These are phyloP conservation scores for Sphecodes monilicornis DNA, from an alignment of 2,888 invertebrate species.

Conservation along the genomic window DNA sequence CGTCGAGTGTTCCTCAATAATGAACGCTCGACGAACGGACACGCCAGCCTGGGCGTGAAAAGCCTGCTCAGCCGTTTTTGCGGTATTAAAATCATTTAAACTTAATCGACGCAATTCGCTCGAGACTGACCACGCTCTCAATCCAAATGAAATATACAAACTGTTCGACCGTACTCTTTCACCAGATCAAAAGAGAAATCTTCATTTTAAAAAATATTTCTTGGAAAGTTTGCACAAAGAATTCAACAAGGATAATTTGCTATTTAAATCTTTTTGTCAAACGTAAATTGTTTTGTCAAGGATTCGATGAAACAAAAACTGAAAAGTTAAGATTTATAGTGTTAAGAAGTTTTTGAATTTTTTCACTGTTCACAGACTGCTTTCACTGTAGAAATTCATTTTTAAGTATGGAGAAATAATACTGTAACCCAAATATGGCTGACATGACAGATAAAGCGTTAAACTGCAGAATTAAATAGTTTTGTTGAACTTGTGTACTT, in stretches of 20 bases:
- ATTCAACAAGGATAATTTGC: too few relatives aligned
- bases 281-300: too few relatives aligned
- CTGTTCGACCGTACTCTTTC: background rate
- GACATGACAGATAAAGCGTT: too few relatives aligned
- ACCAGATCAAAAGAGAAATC: background rate
- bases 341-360: background rate
- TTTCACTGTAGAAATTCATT: too few relatives aligned
- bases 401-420: too few relatives aligned
- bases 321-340: background rate
- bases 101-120: background rate
- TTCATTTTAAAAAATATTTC: background rate
- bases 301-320: background rate
- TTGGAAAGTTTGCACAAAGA: too few relatives aligned
- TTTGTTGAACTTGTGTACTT: too few relatives aligned
- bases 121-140: background rate
- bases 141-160: background rate
- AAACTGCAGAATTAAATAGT: too few relatives aligned
- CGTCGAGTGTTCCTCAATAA: constrained; percentile 68
- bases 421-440: too few relatives aligned
- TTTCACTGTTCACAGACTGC: background rate
- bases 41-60: constrained; percentile 70
- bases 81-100: background rate
- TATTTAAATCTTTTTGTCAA: too few relatives aligned
- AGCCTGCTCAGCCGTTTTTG: constrained; percentile 73
- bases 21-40: constrained; percentile 63